These are phyloP conservation scores for Galeopsomyia nigrocyanea DNA, from an alignment of 2,888 invertebrate species.

Conservation along the genomic window DNA sequence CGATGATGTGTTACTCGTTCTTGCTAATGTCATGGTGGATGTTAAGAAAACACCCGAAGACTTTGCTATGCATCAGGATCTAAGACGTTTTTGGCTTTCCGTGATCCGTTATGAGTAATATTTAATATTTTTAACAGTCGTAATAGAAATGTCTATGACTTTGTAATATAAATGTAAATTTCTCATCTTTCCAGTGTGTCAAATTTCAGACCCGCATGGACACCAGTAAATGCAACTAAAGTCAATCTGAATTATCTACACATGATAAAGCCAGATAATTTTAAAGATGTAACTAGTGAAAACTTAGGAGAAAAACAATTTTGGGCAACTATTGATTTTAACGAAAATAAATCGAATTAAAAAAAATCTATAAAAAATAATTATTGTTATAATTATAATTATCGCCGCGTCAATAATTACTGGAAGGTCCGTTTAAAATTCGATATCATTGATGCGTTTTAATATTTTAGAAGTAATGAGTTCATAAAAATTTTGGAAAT, in stretches of 20 bases:
- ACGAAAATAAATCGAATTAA: no score
- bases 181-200: conserved; percentile 17
- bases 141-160: background rate
- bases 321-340: conserved; percentile 2
- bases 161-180: no score
- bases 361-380: no score
- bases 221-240: background rate
- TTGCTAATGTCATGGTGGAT: background rate
- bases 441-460: no score
- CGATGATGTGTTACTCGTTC: conserved; percentile 27
- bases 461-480: no score
- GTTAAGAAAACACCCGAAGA: background rate
- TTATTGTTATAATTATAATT: no score
- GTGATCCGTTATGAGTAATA: conserved; percentile 5
- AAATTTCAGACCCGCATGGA: conserved; percentile 12
- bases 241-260: background rate
- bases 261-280: conserved; percentile 3
- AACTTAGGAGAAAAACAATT: conserved; percentile 15
- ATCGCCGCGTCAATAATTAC: no score
- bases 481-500: no score
- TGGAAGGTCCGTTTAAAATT: no score
- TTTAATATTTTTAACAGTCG: no score
- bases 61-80: conserved; percentile 11
- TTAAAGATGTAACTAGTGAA: no score
- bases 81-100: conserved; percentile 22